Evolutionary conservation across 2,888 invertebrate species (phyloP), one percentile per base, ranked within the genome.

Genomic region (Portevinia maculata): DNA sequence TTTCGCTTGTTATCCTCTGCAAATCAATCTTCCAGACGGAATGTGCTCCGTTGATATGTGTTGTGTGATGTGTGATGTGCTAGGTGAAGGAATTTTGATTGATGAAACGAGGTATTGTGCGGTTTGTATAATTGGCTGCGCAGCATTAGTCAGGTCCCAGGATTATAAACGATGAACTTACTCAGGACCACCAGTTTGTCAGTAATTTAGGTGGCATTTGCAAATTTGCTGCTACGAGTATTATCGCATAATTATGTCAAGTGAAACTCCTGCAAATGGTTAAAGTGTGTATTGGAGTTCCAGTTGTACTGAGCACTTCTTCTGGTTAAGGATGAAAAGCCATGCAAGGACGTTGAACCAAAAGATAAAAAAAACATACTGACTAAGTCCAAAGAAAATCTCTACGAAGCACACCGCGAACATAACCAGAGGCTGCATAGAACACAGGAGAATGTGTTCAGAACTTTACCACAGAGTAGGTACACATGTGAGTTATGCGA

Each of bases 1-100:
- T 76, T 75, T 81, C 75, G 75, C 64, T 81, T 75, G 75, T 81
- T 81, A 81, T 81, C 81, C 76, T 76, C 46, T 53, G 75, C 75
- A 60, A 76, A 81, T 81, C 81, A 81, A 81, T 81, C 81, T 81
- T 76, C 65, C 30, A 15, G 50, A 19, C 55, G 74, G 69, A 69
- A 69, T 74, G 62, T 79, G 44, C 37, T 17, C n/a, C 21, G 11
- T 28, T 13, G 60, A 28, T 46, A 28, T 1, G n/a, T 28, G 5
- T 13, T 19, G 32, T 19, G 69, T 52, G 62, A 62, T 70, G 75
- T 70, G 44, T 11, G 44, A 4, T 69, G 28, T 69, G 21, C 67
- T 60, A 46, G 69, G 79, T 65, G 71, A 53, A 73, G 60, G 64
- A 39, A 81, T 81, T 81, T 81, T 81, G 81, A 81, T 81, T 81